Conservation (phyloP, 2,113 vertebrate species). For the Proteles cristata region DNA sequence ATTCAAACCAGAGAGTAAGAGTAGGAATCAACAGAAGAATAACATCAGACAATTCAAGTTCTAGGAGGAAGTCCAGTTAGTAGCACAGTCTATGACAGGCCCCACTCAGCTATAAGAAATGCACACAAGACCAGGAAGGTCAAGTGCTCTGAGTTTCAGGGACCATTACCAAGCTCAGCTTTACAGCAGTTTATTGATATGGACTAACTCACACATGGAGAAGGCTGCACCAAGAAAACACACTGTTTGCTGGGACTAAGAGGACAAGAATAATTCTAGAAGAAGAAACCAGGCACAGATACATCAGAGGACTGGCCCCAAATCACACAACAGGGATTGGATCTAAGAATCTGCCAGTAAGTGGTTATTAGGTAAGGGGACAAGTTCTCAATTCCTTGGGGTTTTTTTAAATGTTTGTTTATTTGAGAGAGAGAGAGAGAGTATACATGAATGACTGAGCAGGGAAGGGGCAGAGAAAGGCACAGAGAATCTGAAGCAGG, state of each 20-base stretch:
- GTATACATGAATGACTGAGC: no score
- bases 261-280: neutral
- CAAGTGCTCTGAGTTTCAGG: neutral
- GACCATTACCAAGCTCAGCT: neutral
- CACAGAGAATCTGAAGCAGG: no score
- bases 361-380: neutral
- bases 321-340: neutral
- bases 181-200: neutral
- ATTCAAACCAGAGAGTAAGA: neutral
- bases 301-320: neutral
- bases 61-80: neutral
- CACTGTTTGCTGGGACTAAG: neutral
- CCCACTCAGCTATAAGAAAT: neutral
- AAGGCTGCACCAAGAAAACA: neutral
- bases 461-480: no score
- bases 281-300: neutral
- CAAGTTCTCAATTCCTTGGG: neutral
- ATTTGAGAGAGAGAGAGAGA: no score
- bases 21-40: neutral
- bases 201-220: neutral
- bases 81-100: neutral
- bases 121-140: neutral
- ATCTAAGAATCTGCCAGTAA: neutral
- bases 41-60: neutral
- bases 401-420: neutral